Percentiles rank a stretch among this genome's conserved stretches.
These are phyloP conservation scores for Pogonomyrmex californicus DNA, from an alignment of 1,140 invertebrate species.

Conservation along the genomic window DNA sequence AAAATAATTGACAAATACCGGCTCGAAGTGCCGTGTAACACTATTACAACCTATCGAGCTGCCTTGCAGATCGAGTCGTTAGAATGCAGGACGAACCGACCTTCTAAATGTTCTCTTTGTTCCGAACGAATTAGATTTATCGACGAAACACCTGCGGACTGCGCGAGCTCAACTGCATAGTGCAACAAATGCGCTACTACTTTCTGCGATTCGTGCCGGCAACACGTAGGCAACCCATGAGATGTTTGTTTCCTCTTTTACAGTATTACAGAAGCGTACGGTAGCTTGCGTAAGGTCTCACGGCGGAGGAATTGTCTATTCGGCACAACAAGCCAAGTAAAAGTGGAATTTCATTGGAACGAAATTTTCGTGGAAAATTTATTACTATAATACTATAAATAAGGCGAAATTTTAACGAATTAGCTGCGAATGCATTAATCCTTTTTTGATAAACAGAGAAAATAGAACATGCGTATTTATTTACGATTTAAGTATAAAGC, in stretches of 20 bases:
- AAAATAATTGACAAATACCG: constrained; percentile 14
- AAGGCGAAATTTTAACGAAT: background rate
- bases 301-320: constrained; percentile 18
- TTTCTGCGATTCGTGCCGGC: constrained; percentile 20
- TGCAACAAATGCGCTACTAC: constrained; percentile 50
- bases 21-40: background rate
- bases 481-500: background rate
- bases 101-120: constrained; percentile 57
- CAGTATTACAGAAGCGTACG: constrained; percentile 14
- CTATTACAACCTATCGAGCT: constrained; percentile 23
- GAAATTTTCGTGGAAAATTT: constrained; percentile 16
- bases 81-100: constrained; percentile 51
- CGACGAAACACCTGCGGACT: constrained; percentile 58
- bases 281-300: background rate
- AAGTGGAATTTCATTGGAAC: constrained; percentile 2
- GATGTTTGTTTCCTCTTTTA: constrained; percentile 53
- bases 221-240: constrained; percentile 14
- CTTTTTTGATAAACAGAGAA: background rate
- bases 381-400: background rate
- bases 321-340: background rate
- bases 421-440: background rate
- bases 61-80: constrained; percentile 50
- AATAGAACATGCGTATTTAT: background rate
- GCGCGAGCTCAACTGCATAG: constrained; percentile 15
- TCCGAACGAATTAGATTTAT: constrained; percentile 62